Base-by-base conservation (phyloP, 2,113 vertebrate species). In the Aspiorhynchus laticeps region DNA sequence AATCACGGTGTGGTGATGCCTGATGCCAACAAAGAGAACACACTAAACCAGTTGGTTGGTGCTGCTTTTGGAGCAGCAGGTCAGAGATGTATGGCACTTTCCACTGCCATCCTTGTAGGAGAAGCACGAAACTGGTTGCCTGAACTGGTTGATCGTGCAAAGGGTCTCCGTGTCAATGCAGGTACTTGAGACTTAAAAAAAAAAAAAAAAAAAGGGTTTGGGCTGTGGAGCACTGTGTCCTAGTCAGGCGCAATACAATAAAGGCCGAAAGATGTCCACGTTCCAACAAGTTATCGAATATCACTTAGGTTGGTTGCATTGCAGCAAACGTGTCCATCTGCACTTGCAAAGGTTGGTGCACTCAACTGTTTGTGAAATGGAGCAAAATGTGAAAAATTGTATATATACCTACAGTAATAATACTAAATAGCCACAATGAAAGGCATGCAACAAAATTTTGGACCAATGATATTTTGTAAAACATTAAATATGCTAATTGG, bases 1-100 rank as follows among this genome's bases (percentile, higher is more conserved):
- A 99, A 99, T 93, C 98, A 99, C 61, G 98, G 98, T 82, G 98
- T 99, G 84, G 96, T 99, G 91, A 98, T 98, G 98, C 97, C 97
- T 4, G 98, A 99, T 93, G 98, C 98, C 91, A 99, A 97, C 92
- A 99, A 98, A 90, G 97, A 99, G 94, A 99, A 97, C 93, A 98
- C 98, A 0, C 92, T 99, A 90, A 99, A 99, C 93, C 98, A 98
- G 93, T 94, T 99, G 75, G 97, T 99, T 86, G 98, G 98, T 21
- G 98, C 98, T 43, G 98, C 98, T 36, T 99, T 99, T 83, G 98
- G 98, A 90, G 98, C 98, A 71, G 98, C 98, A 8, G 98, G 98
- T 43, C 98, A 99, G 85, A 97, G 98, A 85, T 99, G 98, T 90
- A 99, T 99, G 98, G 98, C 98, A n/a, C 94, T 99, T 46, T 99